Evolutionary conservation across 2,113 vertebrate genomes (phyloP).

Genomic region (Syrmaticus mikado): DNA sequence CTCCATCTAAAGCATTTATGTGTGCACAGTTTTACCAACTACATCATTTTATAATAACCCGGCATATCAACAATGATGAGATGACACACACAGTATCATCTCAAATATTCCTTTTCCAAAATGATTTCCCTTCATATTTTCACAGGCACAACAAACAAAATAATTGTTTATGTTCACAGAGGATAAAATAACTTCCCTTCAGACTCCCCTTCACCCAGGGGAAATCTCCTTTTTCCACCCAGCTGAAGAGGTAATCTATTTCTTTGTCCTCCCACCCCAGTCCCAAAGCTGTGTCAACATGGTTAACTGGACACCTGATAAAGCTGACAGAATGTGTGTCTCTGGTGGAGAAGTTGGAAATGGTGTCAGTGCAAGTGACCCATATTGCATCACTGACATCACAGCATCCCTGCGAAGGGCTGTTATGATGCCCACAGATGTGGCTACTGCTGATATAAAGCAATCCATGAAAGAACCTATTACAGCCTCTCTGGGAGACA

Average conservation of each 20-base stretch:
- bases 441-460: neutral
- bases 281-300: slow-evolving; percentile 45
- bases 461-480: slow-evolving; percentile 22
- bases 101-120: slow-evolving; percentile 32
- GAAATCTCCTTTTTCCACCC: slow-evolving; percentile 66
- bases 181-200: slow-evolving; percentile 53
- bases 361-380: slow-evolving; percentile 34
- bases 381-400: neutral
- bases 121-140: slow-evolving; percentile 43
- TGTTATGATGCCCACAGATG: neutral
- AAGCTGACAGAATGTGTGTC: slow-evolving; percentile 6
- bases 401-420: neutral
- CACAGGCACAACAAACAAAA: slow-evolving; percentile 44
- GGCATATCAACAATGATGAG: neutral
- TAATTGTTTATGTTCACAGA: slow-evolving; percentile 56
- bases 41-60: slow-evolving; percentile 9
- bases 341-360: neutral
- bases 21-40: slow-evolving; percentile 16
- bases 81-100: neutral
- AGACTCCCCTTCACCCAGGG: slow-evolving; percentile 35
- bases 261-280: slow-evolving; percentile 38
- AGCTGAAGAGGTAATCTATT: slow-evolving; percentile 60
- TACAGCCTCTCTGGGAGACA: neutral
- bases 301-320: slow-evolving; percentile 55
- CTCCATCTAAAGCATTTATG: slow-evolving; percentile 44